Percentiles rank a stretch among this genome's conserved stretches.
Evolutionary conservation across 2,113 vertebrate genomes (phyloP).

Genomic region (Pionites leucogaster): DNA sequence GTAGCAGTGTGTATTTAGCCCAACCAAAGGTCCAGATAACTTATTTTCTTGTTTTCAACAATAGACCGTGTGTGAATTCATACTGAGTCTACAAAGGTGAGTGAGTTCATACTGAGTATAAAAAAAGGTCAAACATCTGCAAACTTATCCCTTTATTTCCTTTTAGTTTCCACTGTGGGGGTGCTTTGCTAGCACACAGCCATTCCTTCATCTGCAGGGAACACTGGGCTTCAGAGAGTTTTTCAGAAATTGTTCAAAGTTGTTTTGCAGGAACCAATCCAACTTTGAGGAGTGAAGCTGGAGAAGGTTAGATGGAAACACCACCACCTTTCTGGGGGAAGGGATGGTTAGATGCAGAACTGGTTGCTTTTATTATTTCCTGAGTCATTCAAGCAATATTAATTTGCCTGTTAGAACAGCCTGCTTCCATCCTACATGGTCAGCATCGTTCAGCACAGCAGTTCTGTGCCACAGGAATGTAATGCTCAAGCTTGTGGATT

Average conservation of each 20-base stretch:
- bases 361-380: neutral
- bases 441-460: neutral
- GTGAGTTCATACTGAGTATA: neutral
- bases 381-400: neutral
- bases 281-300: neutral
- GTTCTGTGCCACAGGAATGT: conserved; percentile 28
- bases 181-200: neutral
- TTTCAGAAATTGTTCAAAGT: neutral
- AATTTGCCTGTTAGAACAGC: neutral
- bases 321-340: neutral
- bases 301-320: neutral
- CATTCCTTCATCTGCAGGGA: neutral
- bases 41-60: neutral
- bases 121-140: neutral
- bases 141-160: neutral
- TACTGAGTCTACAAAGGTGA: neutral
- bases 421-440: neutral
- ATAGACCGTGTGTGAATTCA: neutral
- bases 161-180: neutral
- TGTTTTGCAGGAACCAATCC: neutral
- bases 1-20: neutral
- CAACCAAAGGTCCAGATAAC: neutral
- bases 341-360: neutral
- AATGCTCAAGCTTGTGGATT: neutral
- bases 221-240: neutral